Base-by-base conservation (phyloP, 2,797 vertebrate species). In the Dryobates pubescens region DNA sequence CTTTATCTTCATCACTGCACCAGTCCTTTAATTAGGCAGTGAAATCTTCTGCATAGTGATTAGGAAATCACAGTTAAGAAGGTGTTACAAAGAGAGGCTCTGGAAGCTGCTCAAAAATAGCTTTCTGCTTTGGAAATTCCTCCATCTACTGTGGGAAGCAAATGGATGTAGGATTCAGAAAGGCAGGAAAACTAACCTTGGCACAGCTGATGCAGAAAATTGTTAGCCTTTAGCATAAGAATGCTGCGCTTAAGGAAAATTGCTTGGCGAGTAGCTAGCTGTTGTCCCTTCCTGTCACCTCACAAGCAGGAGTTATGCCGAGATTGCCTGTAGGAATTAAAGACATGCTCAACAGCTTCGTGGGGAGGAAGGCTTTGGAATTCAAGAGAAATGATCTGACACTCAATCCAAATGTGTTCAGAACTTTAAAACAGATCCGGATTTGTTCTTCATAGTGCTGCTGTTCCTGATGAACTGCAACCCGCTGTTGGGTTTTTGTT, bases 1-100 rank as follows among this genome's bases (percentile, higher is more conserved):
- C 97, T 97, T 97, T 96, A 97, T 97, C 97, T 97, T 97, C 97
- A 97, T 97, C 97, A 96, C 96, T 97, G 97, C 96, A 96, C 97
- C 96, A 97, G 93, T 94, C 88, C 94, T 97, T 97, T 98, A 97
- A 97, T 97, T 98, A 98, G 96, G 93, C 90, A 95, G 96, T 89
- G 92, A 96, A 97, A 96, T 97, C 96, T 96, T 97, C 96, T 97
- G 97, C 97, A 97, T 97, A 97, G 94, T 95, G 95, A 97, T 98
- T 97, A 97, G 97, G 85, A 97, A 97, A 97, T 96, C 97, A 97
- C 86, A 95, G 95, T 95, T 97, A 97, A 96, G 96, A 97, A 97
- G 93, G 94, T 97, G 95, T 96, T 96, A 97, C 95, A 97, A 96
- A 97, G 94, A 97, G 88, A 95, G 90, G 86, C 95, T 96, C 94